Evolutionary conservation across 2,113 vertebrate genomes (phyloP).

Genomic region (Perca fluviatilis): DNA sequence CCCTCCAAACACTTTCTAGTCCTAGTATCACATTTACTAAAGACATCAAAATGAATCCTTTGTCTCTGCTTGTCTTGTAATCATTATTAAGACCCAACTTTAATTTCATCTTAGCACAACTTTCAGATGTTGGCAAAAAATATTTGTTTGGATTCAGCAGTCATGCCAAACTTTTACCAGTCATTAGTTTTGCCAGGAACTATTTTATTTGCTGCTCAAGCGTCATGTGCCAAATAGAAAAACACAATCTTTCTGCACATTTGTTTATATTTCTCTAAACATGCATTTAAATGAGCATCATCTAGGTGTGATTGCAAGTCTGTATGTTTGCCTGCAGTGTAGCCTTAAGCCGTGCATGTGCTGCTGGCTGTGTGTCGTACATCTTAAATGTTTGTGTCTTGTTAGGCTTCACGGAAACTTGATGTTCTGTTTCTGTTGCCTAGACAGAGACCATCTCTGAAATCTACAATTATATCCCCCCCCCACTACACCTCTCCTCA

Average conservation of each 20-base stretch:
- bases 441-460: constrained; percentile 2
- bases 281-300: not conserved
- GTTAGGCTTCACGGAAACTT: not conserved
- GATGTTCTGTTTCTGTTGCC: constrained; percentile 22
- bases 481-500: not conserved
- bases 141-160: not conserved
- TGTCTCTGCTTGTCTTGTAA: too few relatives aligned
- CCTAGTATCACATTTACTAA: not conserved
- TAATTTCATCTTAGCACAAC: not conserved
- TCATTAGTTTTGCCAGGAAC: constrained; percentile 5
- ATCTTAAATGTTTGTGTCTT: constrained; percentile 1
- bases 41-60: not conserved
- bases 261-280: not conserved
- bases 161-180: not conserved
- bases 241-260: not conserved
- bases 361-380: not conserved
- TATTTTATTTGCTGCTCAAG: constrained; percentile 17
- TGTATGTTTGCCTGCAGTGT: not conserved
- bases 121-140: not conserved
- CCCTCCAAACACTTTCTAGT: not conserved
- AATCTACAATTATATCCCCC: constrained; percentile 47
- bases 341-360: not conserved
- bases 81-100: not conserved
- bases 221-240: constrained; percentile 37
- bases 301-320: not conserved